Percentiles rank a stretch among this genome's conserved stretches.
Conservation (phyloP, 2,888 invertebrate genomes). For the Cosmorhoe ocellata region DNA sequence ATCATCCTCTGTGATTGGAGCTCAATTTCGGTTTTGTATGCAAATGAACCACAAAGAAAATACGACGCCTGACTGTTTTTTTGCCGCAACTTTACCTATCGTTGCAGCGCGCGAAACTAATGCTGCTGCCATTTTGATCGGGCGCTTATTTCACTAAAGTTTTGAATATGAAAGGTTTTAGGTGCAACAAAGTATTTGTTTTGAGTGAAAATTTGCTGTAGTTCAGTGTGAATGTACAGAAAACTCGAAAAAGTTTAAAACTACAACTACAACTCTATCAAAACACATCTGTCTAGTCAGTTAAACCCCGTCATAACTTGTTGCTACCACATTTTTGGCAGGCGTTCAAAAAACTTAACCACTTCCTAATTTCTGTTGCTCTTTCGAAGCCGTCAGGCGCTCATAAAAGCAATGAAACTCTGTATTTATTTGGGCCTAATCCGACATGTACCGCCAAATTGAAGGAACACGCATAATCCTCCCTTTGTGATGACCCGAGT, state of each 20-base stretch:
- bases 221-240: too few relatives aligned
- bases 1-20: conserved; percentile 21
- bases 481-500: conserved; percentile 52
- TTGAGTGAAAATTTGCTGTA: too few relatives aligned
- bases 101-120: background rate
- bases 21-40: conserved; percentile 27
- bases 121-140: conserved; percentile 14
- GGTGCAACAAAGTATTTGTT: too few relatives aligned
- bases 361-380: conserved; percentile 9
- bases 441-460: conserved; percentile 52
- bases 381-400: conserved; percentile 2
- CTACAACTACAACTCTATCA: too few relatives aligned
- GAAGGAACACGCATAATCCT: conserved; percentile 55
- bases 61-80: conserved; percentile 25
- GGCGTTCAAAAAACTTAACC: conserved; percentile 21
- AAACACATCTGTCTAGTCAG: too few relatives aligned
- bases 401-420: conserved; percentile 12
- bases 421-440: conserved; percentile 49
- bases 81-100: conserved; percentile 10
- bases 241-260: too few relatives aligned
- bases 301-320: too few relatives aligned
- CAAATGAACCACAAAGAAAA: conserved; percentile 29
- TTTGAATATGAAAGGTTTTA: too few relatives aligned
- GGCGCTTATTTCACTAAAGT: background rate
- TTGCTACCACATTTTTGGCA: conserved; percentile 27